These are phyloP conservation scores for Clinocottus analis DNA, from an alignment of 2,113 vertebrate species.

Conservation along the genomic window DNA sequence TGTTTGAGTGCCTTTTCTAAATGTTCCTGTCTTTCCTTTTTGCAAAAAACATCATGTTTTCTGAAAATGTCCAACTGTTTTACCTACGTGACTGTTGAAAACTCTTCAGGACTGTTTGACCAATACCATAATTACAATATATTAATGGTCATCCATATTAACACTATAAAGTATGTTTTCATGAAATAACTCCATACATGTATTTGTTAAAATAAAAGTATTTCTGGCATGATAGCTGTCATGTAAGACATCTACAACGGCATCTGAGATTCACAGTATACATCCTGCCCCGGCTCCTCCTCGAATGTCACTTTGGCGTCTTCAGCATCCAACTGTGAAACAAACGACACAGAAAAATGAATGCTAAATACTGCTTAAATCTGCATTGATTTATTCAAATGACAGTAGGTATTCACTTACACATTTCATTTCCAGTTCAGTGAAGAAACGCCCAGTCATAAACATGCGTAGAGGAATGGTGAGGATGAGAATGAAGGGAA, in stretches of 20 bases:
- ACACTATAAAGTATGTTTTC: not conserved
- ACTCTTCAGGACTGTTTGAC: slow-evolving; percentile 13
- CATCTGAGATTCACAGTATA: slow-evolving; percentile 93
- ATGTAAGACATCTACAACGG: slow-evolving; percentile 77
- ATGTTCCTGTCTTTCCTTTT: not conserved
- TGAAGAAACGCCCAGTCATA: slow-evolving; percentile 89
- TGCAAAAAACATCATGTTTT: slow-evolving; percentile 14
- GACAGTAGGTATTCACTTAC: slow-evolving; percentile 77
- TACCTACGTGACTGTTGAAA: slow-evolving; percentile 17
- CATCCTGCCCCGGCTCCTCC: slow-evolving; percentile 88
- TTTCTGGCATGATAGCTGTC: slow-evolving; percentile 18
- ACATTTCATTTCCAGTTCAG: slow-evolving; percentile 89
- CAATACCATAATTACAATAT: not conserved
- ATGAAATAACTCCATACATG: no score
- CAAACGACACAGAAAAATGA: slow-evolving; percentile 7
- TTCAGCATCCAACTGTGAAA: slow-evolving; percentile 90
- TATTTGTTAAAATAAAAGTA: slow-evolving; percentile 31
- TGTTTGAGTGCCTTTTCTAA: not conserved
- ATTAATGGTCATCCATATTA: not conserved
- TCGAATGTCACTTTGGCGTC: slow-evolving; percentile 88
- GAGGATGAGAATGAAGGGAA: slow-evolving; percentile 95
- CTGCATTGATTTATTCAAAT: not conserved
- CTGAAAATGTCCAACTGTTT: slow-evolving; percentile 15
- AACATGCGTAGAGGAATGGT: slow-evolving; percentile 91
- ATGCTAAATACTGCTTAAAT: not conserved